Evolutionary conservation across 2,888 invertebrate species (phyloP).

Genomic region (Invenusta paracnida): DNA sequence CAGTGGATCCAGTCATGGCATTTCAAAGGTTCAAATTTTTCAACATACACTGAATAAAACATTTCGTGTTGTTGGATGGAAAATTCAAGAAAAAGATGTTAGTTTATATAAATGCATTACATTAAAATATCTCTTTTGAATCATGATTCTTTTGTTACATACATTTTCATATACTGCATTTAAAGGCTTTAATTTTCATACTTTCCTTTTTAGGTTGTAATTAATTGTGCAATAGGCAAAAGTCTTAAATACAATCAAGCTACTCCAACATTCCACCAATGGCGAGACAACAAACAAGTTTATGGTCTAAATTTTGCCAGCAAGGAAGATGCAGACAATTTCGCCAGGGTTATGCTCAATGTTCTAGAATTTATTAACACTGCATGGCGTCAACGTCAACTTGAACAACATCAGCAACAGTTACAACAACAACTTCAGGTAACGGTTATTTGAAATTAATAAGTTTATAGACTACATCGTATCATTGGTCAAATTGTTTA

Average conservation of each 20-base stretch:
- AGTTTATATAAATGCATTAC: background rate
- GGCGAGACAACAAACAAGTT: constrained; percentile 85
- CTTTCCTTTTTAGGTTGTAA: constrained; percentile 70
- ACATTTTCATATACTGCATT: too few species aligned
- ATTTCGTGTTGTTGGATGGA: constrained; percentile 92
- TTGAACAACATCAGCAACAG: background rate
- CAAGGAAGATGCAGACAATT: constrained; percentile 89
- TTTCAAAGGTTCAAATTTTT: constrained; percentile 92
- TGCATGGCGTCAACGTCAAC: background rate
- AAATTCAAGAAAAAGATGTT: constrained; percentile 87
- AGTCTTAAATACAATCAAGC: constrained; percentile 98
- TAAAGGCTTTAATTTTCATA: too few species aligned
- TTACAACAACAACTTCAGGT: constrained; percentile 1
- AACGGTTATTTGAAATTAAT: too few species aligned
- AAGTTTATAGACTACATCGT: too few species aligned
- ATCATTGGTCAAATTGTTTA: too few species aligned
- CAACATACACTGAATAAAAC: constrained; percentile 92
- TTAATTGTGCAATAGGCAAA: constrained; percentile 92
- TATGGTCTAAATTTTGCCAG: constrained; percentile 95
- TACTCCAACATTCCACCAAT: constrained; percentile 95
- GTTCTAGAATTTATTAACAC: constrained; percentile 69
- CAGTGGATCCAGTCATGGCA: constrained; percentile 72
- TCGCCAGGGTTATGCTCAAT: constrained; percentile 89
- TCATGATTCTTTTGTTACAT: too few species aligned
- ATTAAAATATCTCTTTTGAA: too few species aligned